These are phyloP conservation scores for Drosophila gaucha DNA, from an alignment of 2,888 invertebrate species.

Conservation along the genomic window DNA sequence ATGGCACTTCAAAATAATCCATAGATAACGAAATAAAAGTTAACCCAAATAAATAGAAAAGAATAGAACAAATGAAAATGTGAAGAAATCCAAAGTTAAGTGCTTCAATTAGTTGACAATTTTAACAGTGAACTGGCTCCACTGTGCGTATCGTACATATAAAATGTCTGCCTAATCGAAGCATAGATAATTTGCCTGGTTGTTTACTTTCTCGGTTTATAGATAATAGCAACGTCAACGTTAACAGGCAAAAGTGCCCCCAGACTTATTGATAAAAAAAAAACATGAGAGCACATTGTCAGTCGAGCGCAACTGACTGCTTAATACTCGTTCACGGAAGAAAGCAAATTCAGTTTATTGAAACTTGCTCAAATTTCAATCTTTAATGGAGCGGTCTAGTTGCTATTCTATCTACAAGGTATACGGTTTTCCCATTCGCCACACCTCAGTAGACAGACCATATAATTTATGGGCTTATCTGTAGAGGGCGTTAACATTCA, in stretches of 20 bases:
- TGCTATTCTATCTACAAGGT: no score
- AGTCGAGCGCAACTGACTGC: not conserved
- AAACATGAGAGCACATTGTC: not conserved
- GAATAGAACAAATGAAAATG: no score
- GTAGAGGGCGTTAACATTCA: no score
- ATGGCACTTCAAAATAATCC: not conserved
- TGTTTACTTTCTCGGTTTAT: slow-evolving; percentile 73
- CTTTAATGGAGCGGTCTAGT: no score
- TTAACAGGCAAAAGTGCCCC: slow-evolving; percentile 32
- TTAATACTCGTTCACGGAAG: not conserved
- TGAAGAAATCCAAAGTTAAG: not conserved
- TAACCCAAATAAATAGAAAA: slow-evolving; percentile 1
- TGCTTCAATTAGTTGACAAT: not conserved
- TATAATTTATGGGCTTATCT: no score
- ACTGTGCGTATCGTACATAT: slow-evolving; percentile 39
- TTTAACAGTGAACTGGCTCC: slow-evolving; percentile 16
- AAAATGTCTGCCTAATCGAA: slow-evolving; percentile 62
- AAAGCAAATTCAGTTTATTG: no score
- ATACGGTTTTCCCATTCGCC: no score
- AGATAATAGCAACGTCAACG: slow-evolving; percentile 63
- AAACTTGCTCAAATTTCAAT: no score
- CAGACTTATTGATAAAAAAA: slow-evolving; percentile 63
- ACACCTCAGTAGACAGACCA: no score
- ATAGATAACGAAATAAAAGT: not conserved
- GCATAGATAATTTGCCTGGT: slow-evolving; percentile 70